These are phyloP conservation scores for Caerostris extrusa DNA, from an alignment of 1,140 invertebrate genomes.

Conservation along the genomic window DNA sequence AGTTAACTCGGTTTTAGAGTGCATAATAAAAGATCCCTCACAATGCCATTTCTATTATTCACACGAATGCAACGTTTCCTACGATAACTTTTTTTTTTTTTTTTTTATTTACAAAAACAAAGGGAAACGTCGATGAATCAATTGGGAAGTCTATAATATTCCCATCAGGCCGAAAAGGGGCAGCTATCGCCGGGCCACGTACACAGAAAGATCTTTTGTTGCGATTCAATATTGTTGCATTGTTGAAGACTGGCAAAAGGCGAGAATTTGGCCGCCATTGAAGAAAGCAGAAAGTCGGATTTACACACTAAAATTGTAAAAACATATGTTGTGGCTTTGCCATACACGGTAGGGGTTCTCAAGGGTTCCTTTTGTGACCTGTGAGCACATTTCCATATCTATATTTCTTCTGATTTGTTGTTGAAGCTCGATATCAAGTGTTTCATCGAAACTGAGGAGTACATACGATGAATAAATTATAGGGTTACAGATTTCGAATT, in stretches of 20 bases:
- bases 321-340: slow-evolving; percentile 30
- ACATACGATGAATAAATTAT: neutral
- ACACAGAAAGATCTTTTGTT: neutral
- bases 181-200: neutral
- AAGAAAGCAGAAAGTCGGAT: neutral
- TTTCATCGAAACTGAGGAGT: neutral
- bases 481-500: too few species aligned
- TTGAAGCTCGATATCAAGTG: neutral
- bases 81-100: neutral
- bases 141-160: slow-evolving; percentile 48
- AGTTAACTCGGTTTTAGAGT: neutral
- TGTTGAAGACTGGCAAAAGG: neutral
- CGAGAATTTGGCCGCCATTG: slow-evolving; percentile 4
- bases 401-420: neutral
- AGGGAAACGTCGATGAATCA: neutral
- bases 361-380: slow-evolving; percentile 8
- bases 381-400: neutral
- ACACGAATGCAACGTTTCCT: neutral
- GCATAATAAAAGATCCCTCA: slow-evolving; percentile 39
- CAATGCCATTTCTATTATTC: neutral
- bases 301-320: neutral
- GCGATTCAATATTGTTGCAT: neutral
- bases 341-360: neutral
- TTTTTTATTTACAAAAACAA: neutral
- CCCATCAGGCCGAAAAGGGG: neutral